phyloP scores from a whole-genome alignment of 2,113 vertebrate genomes.

The Callaeas wilsoni region DNA sequence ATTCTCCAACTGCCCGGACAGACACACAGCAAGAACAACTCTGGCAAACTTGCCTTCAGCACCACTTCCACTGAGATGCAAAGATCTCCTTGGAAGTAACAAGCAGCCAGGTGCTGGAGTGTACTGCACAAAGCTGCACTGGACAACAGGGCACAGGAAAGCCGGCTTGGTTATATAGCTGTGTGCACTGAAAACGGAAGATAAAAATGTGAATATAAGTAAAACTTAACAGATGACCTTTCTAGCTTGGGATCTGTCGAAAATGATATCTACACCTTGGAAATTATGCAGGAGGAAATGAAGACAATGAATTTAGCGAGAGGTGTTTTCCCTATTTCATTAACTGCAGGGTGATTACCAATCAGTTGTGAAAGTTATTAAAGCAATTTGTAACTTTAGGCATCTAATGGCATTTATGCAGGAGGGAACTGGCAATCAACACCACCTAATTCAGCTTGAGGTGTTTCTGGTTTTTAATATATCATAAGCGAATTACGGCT shows the following conservation, averaged over 20 bases:
- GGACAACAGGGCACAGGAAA: neutral
- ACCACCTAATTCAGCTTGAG: neutral
- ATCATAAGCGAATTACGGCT: neutral
- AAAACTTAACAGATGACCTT: neutral
- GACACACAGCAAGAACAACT: neutral
- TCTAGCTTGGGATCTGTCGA: neutral
- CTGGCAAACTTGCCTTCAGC: neutral
- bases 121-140: neutral
- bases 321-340: conserved; percentile 4
- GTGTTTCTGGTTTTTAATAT: neutral
- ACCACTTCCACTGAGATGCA: neutral
- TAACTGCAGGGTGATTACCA: conserved; percentile 15
- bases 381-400: conserved; percentile 40
- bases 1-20: neutral
- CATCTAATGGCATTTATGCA: neutral
- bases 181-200: neutral
- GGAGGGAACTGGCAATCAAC: conserved; percentile 3
- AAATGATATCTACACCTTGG: neutral
- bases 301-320: conserved; percentile 1
- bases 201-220: neutral
- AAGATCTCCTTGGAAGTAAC: neutral
- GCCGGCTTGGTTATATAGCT: neutral
- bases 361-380: conserved; percentile 37
- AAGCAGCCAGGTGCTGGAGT: neutral
- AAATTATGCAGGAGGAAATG: conserved; percentile 1